These are phyloP conservation scores for Pleuronectes platessa DNA, from an alignment of 2,113 vertebrate species.

Conservation along the genomic window DNA sequence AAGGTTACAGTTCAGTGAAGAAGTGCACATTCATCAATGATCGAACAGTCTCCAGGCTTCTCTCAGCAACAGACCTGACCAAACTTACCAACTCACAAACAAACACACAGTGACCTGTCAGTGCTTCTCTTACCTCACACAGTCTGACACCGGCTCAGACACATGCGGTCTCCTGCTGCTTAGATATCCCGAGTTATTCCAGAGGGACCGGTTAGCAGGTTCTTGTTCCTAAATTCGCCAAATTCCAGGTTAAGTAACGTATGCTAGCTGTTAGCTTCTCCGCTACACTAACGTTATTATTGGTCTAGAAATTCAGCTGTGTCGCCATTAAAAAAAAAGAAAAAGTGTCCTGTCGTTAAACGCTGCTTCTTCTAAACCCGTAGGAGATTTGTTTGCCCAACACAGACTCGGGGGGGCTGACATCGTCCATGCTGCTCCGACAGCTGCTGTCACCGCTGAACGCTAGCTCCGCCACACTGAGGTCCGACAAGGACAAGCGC, in stretches of 20 bases:
- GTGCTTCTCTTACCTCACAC: constrained; percentile 5
- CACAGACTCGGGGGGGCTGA: constrained; percentile 49
- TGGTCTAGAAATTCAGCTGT: neutral
- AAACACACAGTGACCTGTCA: neutral
- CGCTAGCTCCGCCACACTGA: neutral
- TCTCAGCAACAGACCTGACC: neutral
- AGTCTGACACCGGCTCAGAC: neutral
- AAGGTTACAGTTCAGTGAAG: no score
- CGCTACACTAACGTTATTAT: constrained; percentile 14
- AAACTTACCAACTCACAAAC: constrained; percentile 35
- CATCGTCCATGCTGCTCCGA: constrained; percentile 46
- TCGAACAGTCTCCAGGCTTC: neutral
- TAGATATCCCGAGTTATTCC: neutral
- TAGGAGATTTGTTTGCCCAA: neutral
- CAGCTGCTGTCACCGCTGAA: constrained; percentile 36
- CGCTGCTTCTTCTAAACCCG: neutral
- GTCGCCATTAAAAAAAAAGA: neutral
- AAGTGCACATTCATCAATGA: no score
- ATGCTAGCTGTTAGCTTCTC: constrained; percentile 64
- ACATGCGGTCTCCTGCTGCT: neutral
- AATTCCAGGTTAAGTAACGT: constrained; percentile 46
- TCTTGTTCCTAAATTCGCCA: constrained; percentile 46
- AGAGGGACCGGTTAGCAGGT: neutral
- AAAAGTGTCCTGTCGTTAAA: neutral
- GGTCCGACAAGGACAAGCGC: constrained; percentile 62